phyloP scores from a whole-genome alignment of 35 echinoderm and acorn worm genomes.

The Anneissia japonica region DNA sequence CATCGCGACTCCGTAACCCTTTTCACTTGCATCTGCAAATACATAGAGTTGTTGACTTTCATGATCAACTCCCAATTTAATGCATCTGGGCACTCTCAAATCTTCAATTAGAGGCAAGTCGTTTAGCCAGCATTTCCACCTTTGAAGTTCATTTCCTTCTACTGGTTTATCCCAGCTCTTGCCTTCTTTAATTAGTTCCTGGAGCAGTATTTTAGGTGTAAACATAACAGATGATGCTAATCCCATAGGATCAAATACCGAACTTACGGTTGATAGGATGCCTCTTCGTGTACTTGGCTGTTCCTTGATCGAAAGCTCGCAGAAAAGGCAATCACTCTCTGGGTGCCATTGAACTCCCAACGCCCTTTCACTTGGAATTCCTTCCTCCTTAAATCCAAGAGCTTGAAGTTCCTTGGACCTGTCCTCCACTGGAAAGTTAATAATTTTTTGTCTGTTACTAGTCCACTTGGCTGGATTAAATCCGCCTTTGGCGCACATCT shows the following conservation, averaged over 20 bases:
- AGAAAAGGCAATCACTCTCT: neutral
- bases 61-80: slow-evolving; percentile 9
- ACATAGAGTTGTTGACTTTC: slow-evolving; percentile 41
- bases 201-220: slow-evolving; percentile 52
- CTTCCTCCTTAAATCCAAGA: neutral
- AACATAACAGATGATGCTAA: slow-evolving; percentile 46
- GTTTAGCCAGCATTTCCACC: slow-evolving; percentile 46
- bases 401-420: neutral
- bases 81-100: slow-evolving; percentile 35
- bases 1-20: slow-evolving; percentile 49
- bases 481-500: slow-evolving; percentile 3
- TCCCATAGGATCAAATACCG: slow-evolving; percentile 70
- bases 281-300: neutral
- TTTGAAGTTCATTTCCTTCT: slow-evolving; percentile 17
- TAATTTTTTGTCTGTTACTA: slow-evolving; percentile 17
- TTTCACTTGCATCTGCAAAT: slow-evolving; percentile 59
- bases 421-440: neutral
- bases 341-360: slow-evolving; percentile 39
- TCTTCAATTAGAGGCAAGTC: slow-evolving; percentile 52
- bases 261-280: slow-evolving; percentile 10
- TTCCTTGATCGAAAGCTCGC: neutral
- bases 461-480: slow-evolving; percentile 24
- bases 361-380: slow-evolving; percentile 40
- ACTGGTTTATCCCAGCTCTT: slow-evolving; percentile 62
- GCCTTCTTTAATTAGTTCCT: slow-evolving; percentile 54